Conservation (phyloP, 2,797 vertebrate genomes). For the Margarornis squamiger region DNA sequence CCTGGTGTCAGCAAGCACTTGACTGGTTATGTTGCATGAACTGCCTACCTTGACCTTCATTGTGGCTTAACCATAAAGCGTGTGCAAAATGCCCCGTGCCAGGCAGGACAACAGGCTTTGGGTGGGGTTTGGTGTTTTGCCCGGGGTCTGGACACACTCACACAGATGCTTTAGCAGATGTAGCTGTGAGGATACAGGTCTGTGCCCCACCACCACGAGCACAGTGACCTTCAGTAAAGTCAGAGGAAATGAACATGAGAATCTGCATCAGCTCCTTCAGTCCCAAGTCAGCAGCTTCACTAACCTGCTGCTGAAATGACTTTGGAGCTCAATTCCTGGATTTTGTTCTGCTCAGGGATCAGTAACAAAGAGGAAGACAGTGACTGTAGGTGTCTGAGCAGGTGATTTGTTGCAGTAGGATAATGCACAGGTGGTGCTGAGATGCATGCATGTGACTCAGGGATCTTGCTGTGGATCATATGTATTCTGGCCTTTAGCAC, state of each 20-base stretch:
- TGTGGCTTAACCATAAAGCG: background rate
- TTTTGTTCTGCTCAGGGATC: background rate
- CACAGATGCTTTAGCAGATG: background rate
- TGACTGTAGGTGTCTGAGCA: background rate
- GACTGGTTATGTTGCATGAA: background rate
- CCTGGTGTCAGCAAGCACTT: background rate
- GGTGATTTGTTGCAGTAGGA: background rate
- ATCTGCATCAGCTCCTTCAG: background rate
- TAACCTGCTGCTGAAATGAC: background rate
- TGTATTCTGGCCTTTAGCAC: background rate
- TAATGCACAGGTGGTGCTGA: background rate
- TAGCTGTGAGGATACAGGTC: background rate
- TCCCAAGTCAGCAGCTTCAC: background rate
- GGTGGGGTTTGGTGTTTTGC: background rate
- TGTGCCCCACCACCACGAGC: background rate
- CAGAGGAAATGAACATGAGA: background rate
- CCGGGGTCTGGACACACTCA: background rate
- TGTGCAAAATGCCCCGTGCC: accelerated
- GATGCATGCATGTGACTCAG: background rate
- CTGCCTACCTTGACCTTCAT: background rate
- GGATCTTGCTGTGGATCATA: background rate
- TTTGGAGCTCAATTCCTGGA: background rate
- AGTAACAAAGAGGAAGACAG: background rate
- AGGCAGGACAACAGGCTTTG: background rate
- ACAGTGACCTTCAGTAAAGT: background rate